A percentile compares a stretch with the other conserved stretches of the same genome.
These are phyloP conservation scores for Macrotus californicus DNA, from an alignment of 2,113 vertebrate genomes.

Conservation along the genomic window DNA sequence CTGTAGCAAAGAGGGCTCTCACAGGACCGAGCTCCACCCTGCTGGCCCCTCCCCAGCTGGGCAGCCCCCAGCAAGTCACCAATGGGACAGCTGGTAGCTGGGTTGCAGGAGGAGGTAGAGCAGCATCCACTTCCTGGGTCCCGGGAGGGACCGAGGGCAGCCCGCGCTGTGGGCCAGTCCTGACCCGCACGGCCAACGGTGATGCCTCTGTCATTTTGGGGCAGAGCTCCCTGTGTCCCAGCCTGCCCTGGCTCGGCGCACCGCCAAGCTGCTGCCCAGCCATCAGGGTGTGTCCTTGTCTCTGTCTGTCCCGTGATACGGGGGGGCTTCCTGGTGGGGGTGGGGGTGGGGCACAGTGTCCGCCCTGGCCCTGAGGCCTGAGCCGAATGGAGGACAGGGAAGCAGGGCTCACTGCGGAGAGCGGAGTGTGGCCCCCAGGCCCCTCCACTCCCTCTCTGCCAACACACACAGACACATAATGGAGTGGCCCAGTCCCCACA, in stretches of 20 bases:
- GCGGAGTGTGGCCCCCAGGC: too few species aligned
- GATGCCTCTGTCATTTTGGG: rapidly evolving
- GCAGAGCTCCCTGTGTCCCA: rapidly evolving
- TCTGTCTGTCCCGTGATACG: not conserved
- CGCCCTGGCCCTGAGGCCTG: too few species aligned
- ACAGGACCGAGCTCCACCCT: not conserved
- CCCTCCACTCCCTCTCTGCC: too few species aligned
- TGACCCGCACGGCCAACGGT: rapidly evolving
- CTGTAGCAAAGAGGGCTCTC: not conserved
- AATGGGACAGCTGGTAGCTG: not conserved
- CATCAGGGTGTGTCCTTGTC: rapidly evolving
- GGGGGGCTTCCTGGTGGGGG: not conserved
- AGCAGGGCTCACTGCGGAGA: too few species aligned
- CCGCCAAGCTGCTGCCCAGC: rapidly evolving
- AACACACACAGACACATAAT: rapidly evolving
- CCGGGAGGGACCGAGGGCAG: not conserved
- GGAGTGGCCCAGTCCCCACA: not conserved
- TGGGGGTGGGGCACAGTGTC: too few species aligned
- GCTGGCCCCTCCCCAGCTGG: not conserved
- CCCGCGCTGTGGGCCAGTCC: not conserved
- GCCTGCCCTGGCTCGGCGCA: not conserved
- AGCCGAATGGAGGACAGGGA: too few species aligned
- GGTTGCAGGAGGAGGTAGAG: not conserved
- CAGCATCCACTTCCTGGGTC: not conserved
- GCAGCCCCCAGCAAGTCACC: not conserved